These are phyloP conservation scores for Anastatus disparis DNA, from an alignment of 1,140 invertebrate genomes.

Conservation along the genomic window DNA sequence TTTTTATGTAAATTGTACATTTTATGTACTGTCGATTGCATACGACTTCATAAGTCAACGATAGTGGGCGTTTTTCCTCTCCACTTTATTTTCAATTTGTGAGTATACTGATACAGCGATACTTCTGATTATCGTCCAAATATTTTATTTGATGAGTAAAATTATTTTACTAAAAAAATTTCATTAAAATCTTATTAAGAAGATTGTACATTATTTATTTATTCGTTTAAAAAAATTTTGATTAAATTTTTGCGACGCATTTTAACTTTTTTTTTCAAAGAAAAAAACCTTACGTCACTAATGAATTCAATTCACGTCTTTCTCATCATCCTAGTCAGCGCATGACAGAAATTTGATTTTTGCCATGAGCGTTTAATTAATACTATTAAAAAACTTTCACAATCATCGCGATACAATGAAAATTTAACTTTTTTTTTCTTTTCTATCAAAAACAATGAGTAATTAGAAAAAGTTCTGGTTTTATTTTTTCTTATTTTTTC, in stretches of 20 bases:
- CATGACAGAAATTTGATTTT: conserved; percentile 40
- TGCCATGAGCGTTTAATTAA: conserved; percentile 28
- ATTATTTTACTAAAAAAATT: conserved; percentile 5
- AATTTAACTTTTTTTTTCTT: conserved; percentile 25
- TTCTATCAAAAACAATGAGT: conserved; percentile 1
- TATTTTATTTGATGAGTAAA: conserved; percentile 21
- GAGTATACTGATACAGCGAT: conserved; percentile 32
- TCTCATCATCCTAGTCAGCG: neutral
- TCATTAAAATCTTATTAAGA: conserved; percentile 1
- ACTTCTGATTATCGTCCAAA: conserved; percentile 31
- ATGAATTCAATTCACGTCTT: conserved; percentile 28
- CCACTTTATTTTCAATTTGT: neutral
- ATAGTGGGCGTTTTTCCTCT: neutral
- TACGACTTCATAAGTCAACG: conserved; percentile 17
- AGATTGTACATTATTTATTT: conserved; percentile 26
- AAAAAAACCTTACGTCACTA: conserved; percentile 16
- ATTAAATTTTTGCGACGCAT: conserved; percentile 9
- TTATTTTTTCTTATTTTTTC: too few relatives aligned
- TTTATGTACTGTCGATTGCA: conserved; percentile 22
- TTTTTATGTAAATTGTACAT: conserved; percentile 16
- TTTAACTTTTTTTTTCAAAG: conserved; percentile 2
- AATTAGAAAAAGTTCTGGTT: conserved; percentile 6
- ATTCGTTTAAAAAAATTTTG: conserved; percentile 28
- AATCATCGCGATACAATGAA: conserved; percentile 24
- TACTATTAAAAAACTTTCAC: conserved; percentile 30